Percentiles rank a stretch among this genome's conserved stretches.
phyloP scores from a whole-genome alignment of 2,888 invertebrate species.

The Conops quadrifasciatus region DNA sequence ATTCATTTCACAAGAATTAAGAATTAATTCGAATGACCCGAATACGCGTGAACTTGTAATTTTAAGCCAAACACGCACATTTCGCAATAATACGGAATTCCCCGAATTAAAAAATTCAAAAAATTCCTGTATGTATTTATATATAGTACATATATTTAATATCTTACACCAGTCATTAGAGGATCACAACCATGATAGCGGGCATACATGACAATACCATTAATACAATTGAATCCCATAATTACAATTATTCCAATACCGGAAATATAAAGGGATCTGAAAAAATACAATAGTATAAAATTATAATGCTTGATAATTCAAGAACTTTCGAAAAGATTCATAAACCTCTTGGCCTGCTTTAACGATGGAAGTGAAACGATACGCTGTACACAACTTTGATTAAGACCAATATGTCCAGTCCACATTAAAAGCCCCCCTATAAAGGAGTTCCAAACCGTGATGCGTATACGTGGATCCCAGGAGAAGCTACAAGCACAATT shows the following conservation, averaged over 20 bases:
- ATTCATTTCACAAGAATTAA: no score
- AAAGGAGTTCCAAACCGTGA: conserved; percentile 72
- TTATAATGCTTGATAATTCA: no score
- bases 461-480: conserved; percentile 71
- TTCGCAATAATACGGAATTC: no score
- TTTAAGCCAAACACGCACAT: no score
- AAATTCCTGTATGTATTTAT: neutral
- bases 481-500: conserved; percentile 66
- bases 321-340: no score
- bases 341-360: conserved; percentile 68
- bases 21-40: no score
- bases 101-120: no score
- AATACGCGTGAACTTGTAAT: no score
- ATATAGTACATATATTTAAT: neutral
- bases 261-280: conserved; percentile 68
- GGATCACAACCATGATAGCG: conserved; percentile 72
- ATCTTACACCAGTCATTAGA: conserved; percentile 65
- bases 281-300: neutral
- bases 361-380: conserved; percentile 72
- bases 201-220: conserved; percentile 70
- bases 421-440: conserved; percentile 72
- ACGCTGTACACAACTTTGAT: conserved; percentile 78
- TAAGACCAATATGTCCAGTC: conserved; percentile 73
- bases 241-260: conserved; percentile 68
- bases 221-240: conserved; percentile 69